Base-by-base conservation (phyloP, 2,888 invertebrate species). In the Melanchra persicariae region DNA sequence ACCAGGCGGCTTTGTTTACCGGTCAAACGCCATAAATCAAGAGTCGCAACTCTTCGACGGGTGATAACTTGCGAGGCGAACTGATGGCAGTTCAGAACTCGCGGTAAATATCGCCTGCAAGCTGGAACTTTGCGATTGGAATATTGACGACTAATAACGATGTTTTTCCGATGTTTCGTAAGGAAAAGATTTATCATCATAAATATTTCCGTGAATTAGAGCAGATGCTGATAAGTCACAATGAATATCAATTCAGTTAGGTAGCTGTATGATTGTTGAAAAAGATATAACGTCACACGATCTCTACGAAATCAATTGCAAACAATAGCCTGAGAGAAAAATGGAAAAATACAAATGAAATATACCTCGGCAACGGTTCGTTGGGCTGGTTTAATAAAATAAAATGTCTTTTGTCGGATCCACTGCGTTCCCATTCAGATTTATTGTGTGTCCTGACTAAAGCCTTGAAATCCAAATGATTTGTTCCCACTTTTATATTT, bases 1-100 rank as follows among this genome's bases (percentile, higher is more conserved):
- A 58, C 51, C 40, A 49, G 52, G 26, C 71, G 62, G 72, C 79
- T 74, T 79, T 81, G 84, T 84, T 84, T 84, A 76, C 85, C 61
- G 73, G 67, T 54, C 75, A 59, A 72, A 71, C 68, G 79, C 61
- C 79, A 79, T 84, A 76, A 85, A 84, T 84, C 84, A 84, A 55
- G 59, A 24, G 51, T 57, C 34, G 60, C 66, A 74, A 73, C 63
- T 73, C 72, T 69, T 77, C 78, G 78, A 63, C 72, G 59, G 69
- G 51, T 66, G 82, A 84, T 76, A 76, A 78, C 75, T 78, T 72
- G 75, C 37, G 52, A 58, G 49, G 43, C 40, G 26, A 70, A 77
- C 79, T 71, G 73, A 63, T 63, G 66, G 34, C 66, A 43, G 59
- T 64, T 63, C 26, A 34, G 37, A 60, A 77, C 59, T 63, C 51